Conservation (phyloP, 2,113 vertebrate genomes). For the Phycodurus eques region DNA sequence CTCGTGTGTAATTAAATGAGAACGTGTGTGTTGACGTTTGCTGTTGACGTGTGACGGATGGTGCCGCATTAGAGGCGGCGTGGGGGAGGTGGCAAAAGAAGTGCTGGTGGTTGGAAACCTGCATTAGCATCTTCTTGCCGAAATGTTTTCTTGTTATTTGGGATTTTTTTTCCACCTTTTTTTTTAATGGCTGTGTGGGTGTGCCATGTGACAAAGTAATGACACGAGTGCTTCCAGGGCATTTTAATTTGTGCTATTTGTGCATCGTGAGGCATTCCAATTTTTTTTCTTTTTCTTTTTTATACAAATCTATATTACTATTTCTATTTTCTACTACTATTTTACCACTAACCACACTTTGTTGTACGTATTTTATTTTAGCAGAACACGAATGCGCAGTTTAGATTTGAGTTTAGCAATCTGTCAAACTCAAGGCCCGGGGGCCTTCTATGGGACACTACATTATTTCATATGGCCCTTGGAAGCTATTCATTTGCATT, state of each 20-base stretch:
- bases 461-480: no score
- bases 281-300: no score
- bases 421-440: background rate
- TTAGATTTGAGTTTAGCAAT: no score
- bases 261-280: no score
- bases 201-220: background rate
- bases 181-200: background rate
- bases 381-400: background rate
- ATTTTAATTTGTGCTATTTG: background rate
- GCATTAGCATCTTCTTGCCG: background rate
- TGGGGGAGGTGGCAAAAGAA: slow-evolving; percentile 1
- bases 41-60: slow-evolving; percentile 57
- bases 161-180: background rate
- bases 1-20: background rate
- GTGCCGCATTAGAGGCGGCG: slow-evolving; percentile 67
- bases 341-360: background rate
- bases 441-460: no score
- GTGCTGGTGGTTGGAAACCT: no score
- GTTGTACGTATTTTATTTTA: background rate
- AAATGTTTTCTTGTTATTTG: background rate
- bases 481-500: no score
- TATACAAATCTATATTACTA: no score
- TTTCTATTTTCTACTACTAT: background rate
- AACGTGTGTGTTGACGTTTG: slow-evolving; percentile 53
- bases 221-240: background rate